Conservation (phyloP, 2,113 vertebrate genomes). For the Probosciger aterrimus region DNA sequence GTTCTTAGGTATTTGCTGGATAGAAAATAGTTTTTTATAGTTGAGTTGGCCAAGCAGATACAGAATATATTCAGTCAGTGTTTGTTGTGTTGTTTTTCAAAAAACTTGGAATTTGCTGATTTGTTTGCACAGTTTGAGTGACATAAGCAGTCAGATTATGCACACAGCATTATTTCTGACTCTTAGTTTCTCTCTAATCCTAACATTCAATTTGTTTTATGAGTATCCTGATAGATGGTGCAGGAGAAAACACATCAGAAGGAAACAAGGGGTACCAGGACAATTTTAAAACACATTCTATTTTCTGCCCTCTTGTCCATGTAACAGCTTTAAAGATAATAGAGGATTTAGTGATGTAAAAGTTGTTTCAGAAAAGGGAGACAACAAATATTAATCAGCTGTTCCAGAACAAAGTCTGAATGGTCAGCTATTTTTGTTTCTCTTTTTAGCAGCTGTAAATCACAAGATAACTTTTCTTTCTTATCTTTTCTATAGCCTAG, state of each 20-base stretch:
- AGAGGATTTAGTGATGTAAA: background rate
- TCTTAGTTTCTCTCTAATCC: background rate
- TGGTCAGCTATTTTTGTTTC: background rate
- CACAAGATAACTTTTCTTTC: background rate
- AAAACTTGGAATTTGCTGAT: background rate
- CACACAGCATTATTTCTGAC: background rate
- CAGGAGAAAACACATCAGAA: background rate
- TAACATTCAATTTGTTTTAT: background rate
- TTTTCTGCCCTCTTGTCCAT: background rate
- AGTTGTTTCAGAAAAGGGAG: background rate
- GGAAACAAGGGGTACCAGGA: background rate
- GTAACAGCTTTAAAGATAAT: background rate
- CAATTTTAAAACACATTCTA: background rate
- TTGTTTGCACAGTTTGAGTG: constrained; percentile 33
- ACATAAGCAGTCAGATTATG: background rate
- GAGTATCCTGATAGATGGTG: background rate
- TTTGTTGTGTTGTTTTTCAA: background rate
- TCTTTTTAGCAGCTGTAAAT: background rate
- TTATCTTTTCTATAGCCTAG: background rate
- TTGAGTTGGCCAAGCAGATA: background rate
- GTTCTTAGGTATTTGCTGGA: background rate
- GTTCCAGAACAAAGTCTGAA: background rate
- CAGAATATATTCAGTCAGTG: background rate
- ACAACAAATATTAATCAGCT: background rate
- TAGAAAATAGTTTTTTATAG: background rate